Base-by-base conservation (phyloP, 2,797 vertebrate genomes). In the Dendrocincla fuliginosa region DNA sequence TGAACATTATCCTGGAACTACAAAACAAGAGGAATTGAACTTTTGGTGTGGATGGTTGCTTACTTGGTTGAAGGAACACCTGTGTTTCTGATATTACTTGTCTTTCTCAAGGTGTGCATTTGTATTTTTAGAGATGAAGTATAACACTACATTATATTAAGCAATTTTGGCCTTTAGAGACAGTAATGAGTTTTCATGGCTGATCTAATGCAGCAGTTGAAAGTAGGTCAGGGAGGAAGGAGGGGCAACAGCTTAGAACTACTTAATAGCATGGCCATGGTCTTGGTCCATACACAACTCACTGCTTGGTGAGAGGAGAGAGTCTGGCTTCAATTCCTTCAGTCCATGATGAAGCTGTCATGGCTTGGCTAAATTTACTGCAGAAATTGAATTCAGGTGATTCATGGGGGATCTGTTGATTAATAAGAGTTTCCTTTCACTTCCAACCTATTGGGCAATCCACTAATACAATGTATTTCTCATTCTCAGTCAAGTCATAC, bases 1-100 rank as follows among this genome's bases (percentile, higher is more conserved):
- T 69, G 41, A 96, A 46, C 20, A 78, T 88, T 84, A 50, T 22
- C 69, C 15, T 56, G 35, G 50, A 82, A n/a, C 39, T 49, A 81
- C n/a, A 25, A 91, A 81, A 25, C 53, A 59, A 86, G 30, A 50
- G 30, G 32, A 87, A 55, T 22, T 25, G n/a, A 63, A 37, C n/a
- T 77, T 52, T 49, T 35, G 25, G 30, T 11, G 59, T 37, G 56
- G 24, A 27, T 77, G 37, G 18, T 76, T 59, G n/a, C 53, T 59
- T 77, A 35, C 20, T 89, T 78, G 16, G 13, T 32, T 67, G 35
- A 67, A 44, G 41, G 28, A 83, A 52, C 13, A 4, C 73, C 23
- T 46, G 5, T 57, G 28, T 83, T 57, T 27, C 10, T 37, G 39
- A 22, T 83, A 27, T 3, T 67, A 22, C 16, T 83, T 3, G 9